A percentile compares a stretch with the other conserved stretches of the same genome.
These are phyloP conservation scores for Piezodorus guildinii DNA, from an alignment of 1,140 invertebrate genomes.

Conservation along the genomic window DNA sequence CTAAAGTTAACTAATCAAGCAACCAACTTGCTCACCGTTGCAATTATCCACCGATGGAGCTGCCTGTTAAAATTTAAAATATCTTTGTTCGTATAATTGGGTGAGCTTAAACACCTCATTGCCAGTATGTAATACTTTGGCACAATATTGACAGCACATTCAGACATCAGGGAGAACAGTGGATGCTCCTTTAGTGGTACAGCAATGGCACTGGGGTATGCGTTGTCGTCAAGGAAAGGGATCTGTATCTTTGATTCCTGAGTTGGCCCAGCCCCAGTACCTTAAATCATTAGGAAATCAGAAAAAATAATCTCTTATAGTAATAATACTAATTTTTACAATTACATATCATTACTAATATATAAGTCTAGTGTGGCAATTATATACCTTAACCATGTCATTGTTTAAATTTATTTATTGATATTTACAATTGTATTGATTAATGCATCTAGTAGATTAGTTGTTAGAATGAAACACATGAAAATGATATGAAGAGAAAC, in stretches of 20 bases:
- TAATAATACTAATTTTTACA: no score
- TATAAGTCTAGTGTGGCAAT: no score
- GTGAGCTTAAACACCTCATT: constrained; percentile 23
- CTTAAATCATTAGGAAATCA: background rate
- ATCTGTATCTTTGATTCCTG: constrained; percentile 20
- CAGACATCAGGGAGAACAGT: constrained; percentile 24
- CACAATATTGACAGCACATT: constrained; percentile 22
- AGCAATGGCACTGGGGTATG: constrained; percentile 24
- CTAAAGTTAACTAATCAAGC: no score
- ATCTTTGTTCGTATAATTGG: constrained; percentile 6
- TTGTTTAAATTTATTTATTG: no score
- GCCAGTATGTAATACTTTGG: constrained; percentile 27
- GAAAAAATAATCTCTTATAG: no score
- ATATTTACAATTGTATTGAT: no score
- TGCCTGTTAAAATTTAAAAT: constrained; percentile 23
- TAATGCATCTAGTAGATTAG: no score
- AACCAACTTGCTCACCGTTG: constrained; percentile 8
- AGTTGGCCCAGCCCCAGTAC: background rate
- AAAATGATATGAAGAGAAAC: no score
- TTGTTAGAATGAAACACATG: no score
- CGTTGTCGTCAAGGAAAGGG: constrained; percentile 26
- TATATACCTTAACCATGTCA: no score
- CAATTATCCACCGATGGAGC: constrained; percentile 22
- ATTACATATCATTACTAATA: no score
- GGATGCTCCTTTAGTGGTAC: constrained; percentile 24